Evolutionary conservation across 2,888 invertebrate species (phyloP), one percentile per base, ranked within the genome.

Genomic region (Thumatha senex): DNA sequence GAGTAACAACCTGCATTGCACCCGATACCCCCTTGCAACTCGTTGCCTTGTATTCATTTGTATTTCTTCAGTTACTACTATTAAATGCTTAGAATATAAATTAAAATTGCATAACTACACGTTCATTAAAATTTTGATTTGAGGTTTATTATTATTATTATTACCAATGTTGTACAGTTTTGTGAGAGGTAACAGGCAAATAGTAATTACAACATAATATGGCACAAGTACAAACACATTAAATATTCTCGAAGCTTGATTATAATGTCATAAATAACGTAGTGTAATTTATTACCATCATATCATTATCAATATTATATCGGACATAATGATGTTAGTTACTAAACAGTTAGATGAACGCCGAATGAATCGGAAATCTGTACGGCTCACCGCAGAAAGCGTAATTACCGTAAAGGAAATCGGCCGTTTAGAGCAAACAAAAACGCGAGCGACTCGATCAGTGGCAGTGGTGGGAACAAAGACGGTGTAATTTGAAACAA

Each of bases 401-500:
- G 85, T 89, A 89, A 90, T 91, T 87, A 88, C 85, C 84, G 86
- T 85, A 81, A 88, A 86, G 87, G 87, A 90, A 89, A 89, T 84
- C 76, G 82, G 78, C 83, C 85, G 86, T 85, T 86, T 83, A 82
- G 82, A 79, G 80, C 82, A 84, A 88, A 89, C 90, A 88, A 90
- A 89, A 89, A 89, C 82, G 80, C 76, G 72, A 82, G 84, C 83
- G 84, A 87, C 80, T 86, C 86, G 87, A 89, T 89, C 88, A 83
- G 86, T 81, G 84, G 84, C 88, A 83, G 84, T 82, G 84, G 84
- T 83, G 83, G 85, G 85, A 87, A 89, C 89, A 90, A 91, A 89
- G 89, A 82, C 88, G 80, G 82, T 82, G 89, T 89, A 91, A 89
- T 89, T 89, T 86, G 90, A 90, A 90, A 90, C 90, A 90, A 91